These are phyloP conservation scores for Chondrilla cf. caribensis DNA, from an alignment of 37 sponge, comb jelly and placozoan genomes.

Conservation along the genomic window DNA sequence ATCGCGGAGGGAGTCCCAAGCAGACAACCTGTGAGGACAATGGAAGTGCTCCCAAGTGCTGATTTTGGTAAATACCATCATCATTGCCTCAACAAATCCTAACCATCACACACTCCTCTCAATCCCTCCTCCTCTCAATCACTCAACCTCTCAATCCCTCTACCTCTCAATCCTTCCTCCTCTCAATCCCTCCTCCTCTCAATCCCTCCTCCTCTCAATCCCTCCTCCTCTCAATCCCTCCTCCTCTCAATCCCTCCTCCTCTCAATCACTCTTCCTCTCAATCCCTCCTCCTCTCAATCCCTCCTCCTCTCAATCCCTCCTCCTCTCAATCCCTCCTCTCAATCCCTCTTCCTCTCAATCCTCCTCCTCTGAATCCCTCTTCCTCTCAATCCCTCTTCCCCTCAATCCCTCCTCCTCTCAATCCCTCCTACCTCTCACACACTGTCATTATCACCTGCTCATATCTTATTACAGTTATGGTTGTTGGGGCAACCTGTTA, in stretches of 20 bases:
- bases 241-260: neutral
- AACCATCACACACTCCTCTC: too few species aligned
- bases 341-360: neutral
- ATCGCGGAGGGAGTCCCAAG: too few species aligned
- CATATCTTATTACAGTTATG: too few species aligned
- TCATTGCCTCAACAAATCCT: too few species aligned
- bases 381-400: neutral
- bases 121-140: neutral
- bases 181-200: neutral
- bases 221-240: neutral
- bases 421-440: neutral
- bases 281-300: neutral
- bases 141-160: neutral
- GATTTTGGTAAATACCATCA: conserved; percentile 64
- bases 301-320: neutral
- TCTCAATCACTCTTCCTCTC: neutral
- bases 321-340: neutral
- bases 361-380: neutral
- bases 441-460: neutral
- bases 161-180: neutral
- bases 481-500: too few species aligned
- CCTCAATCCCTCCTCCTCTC: neutral
- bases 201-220: neutral
- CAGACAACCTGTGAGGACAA: too few species aligned
- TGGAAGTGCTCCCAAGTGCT: conserved; percentile 72